Evolutionary conservation across 2,888 invertebrate species (phyloP).

Genomic region (Acrocyrtus sp.): DNA sequence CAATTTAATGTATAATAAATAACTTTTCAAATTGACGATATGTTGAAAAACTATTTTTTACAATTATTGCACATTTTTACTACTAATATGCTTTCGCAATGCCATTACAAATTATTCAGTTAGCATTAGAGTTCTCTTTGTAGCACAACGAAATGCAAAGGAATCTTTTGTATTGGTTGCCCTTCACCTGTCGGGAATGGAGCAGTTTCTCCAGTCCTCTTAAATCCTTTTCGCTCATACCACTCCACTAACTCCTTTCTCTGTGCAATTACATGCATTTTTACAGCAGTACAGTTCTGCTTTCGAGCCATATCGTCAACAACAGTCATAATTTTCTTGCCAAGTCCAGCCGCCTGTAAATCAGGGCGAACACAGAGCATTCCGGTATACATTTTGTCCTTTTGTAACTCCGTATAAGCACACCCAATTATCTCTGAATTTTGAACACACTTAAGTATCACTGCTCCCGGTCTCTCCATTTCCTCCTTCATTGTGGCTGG

Average conservation of each 20-base stretch:
- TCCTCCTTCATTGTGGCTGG: conserved; percentile 8
- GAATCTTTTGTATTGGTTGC: conserved; percentile 24
- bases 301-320: conserved; percentile 34
- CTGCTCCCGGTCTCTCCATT: conserved; percentile 7
- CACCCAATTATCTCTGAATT: conserved; percentile 30
- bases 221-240: conserved; percentile 47
- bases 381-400: conserved; percentile 35
- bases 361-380: conserved; percentile 42
- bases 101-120: too few relatives aligned
- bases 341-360: conserved; percentile 44
- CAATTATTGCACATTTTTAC: too few relatives aligned
- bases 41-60: too few relatives aligned
- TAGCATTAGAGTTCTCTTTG: too few relatives aligned
- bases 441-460: conserved; percentile 21
- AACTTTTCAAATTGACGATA: too few relatives aligned
- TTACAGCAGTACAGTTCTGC: conserved; percentile 15
- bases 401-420: conserved; percentile 13
- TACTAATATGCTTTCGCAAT: too few relatives aligned
- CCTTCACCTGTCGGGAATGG: conserved; percentile 14
- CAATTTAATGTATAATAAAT: too few relatives aligned
- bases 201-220: conserved; percentile 29
- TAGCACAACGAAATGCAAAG: conserved; percentile 27
- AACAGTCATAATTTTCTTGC: conserved; percentile 29
- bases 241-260: conserved; percentile 41
- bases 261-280: conserved; percentile 29